A percentile compares a stretch with the other conserved stretches of the same genome.
phyloP scores from a whole-genome alignment of 2,888 invertebrate genomes.

The Ditylenchus weischeri region DNA sequence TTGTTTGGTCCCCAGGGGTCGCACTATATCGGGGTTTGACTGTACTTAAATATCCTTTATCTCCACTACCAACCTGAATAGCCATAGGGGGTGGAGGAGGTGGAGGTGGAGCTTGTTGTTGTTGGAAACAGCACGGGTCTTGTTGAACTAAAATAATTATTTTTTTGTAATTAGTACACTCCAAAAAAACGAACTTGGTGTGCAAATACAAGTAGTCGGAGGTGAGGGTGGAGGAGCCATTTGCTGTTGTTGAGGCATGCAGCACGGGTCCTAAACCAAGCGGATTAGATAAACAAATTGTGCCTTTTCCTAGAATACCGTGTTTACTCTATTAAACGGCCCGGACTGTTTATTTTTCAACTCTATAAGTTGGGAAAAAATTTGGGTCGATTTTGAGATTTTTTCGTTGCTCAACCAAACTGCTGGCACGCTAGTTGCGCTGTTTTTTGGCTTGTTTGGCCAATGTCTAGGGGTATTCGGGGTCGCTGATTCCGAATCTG shows the following conservation, averaged over 20 bases:
- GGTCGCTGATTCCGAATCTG: no score
- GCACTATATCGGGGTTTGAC: no score
- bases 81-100: slow-evolving; percentile 18
- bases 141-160: slow-evolving; percentile 14
- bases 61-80: slow-evolving; percentile 17
- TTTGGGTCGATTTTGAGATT: no score
- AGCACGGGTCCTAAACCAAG: slow-evolving; percentile 11
- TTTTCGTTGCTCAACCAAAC: no score
- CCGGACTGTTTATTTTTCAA: no score
- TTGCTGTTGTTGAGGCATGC: slow-evolving; percentile 2
- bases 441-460: no score
- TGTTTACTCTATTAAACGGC: no score
- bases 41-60: no score
- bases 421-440: no score
- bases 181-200: slow-evolving; percentile 1
- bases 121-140: slow-evolving; percentile 23
- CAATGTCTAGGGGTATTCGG: no score
- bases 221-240: slow-evolving; percentile 2
- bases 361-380: no score
- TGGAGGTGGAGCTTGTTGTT: slow-evolving; percentile 14
- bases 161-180: background rate
- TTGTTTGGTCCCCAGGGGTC: no score
- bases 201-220: slow-evolving; percentile 21
- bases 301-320: background rate
- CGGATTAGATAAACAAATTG: background rate